These are phyloP conservation scores for Aphodius granarius DNA, from an alignment of 2,888 invertebrate genomes.

Conservation along the genomic window DNA sequence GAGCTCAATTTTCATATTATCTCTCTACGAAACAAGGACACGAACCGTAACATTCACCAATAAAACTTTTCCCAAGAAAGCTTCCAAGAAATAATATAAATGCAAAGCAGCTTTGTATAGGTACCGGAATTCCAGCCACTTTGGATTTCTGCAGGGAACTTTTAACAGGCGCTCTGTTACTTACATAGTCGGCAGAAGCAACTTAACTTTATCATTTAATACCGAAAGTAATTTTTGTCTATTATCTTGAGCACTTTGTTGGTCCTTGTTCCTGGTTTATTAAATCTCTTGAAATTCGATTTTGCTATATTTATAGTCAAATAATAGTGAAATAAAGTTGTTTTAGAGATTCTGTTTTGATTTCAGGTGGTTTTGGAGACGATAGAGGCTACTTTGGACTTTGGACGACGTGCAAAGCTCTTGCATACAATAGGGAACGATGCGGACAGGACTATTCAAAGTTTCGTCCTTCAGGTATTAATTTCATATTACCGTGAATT, in stretches of 20 bases:
- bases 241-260: not conserved
- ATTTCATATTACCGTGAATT: not conserved
- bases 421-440: conserved; percentile 79
- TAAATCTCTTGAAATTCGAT: too few species aligned
- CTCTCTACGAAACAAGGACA: not conserved
- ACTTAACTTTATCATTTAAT: conserved; percentile 13
- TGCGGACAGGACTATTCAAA: conserved; percentile 75
- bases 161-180: not conserved
- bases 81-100: conserved; percentile 18
- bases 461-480: conserved; percentile 73
- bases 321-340: not conserved
- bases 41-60: not conserved
- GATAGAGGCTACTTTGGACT: conserved; percentile 88
- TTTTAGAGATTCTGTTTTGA: too few species aligned
- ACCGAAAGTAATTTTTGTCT: not conserved
- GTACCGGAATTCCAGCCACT: not conserved
- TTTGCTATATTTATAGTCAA: not conserved
- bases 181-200: not conserved
- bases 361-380: conserved; percentile 66
- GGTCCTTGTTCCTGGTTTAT: not conserved
- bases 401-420: conserved; percentile 82
- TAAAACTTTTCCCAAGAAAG: not conserved
- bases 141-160: not conserved
- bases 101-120: conserved; percentile 10
- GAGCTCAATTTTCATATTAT: not conserved